A percentile compares a stretch with the other conserved stretches of the same genome.
These are phyloP conservation scores for Buphagus erythrorhynchus DNA, from an alignment of 2,797 vertebrate species.

Conservation along the genomic window DNA sequence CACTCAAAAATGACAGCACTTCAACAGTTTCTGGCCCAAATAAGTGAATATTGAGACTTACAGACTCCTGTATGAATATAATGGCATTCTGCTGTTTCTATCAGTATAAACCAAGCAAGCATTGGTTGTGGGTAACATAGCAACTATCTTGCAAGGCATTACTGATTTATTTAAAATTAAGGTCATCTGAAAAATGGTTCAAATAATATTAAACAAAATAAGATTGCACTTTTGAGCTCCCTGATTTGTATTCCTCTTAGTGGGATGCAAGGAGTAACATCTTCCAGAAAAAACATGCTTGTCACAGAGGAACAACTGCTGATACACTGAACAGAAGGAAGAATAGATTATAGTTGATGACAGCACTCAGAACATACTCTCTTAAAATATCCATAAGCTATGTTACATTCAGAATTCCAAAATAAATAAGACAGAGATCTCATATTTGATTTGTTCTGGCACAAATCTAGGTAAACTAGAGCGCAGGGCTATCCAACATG, in stretches of 20 bases:
- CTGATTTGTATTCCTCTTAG: neutral
- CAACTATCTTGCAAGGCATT: neutral
- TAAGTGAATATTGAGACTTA: neutral
- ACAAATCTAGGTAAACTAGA: neutral
- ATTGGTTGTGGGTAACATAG: neutral
- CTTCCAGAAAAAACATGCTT: neutral
- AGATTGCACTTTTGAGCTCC: neutral
- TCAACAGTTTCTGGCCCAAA: neutral
- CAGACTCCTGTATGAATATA: neutral
- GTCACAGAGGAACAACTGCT: neutral
- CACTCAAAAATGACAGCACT: neutral
- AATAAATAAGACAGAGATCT: slow-evolving; percentile 5
- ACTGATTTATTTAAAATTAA: neutral
- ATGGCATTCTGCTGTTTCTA: neutral
- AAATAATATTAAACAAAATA: neutral
- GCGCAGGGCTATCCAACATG: neutral
- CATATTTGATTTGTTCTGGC: slow-evolving; percentile 16
- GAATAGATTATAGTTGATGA: neutral
- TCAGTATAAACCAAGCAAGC: neutral
- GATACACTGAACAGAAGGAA: neutral
- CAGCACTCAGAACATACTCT: neutral
- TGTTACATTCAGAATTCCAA: slow-evolving; percentile 11
- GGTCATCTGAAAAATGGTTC: neutral
- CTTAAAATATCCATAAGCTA: slow-evolving; percentile 32
- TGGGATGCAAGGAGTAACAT: neutral